These are phyloP conservation scores for Magallana angulata DNA, from an alignment of 1,140 invertebrate genomes.

Conservation along the genomic window DNA sequence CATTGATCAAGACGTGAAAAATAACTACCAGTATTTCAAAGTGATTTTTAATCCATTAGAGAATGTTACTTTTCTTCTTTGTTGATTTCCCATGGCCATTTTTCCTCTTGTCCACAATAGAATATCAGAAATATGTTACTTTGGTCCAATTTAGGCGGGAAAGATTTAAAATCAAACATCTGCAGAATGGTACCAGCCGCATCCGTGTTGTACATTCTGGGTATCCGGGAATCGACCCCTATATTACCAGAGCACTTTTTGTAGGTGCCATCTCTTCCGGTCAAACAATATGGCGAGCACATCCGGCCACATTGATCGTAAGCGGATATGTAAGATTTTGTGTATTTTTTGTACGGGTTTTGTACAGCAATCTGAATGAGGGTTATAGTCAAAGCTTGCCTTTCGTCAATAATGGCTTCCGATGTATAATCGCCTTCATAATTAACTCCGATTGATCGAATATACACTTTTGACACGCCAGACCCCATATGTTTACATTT, in stretches of 20 bases:
- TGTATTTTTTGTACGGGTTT: conserved; percentile 15
- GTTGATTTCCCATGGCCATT: background rate
- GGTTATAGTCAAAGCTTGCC: conserved; percentile 2
- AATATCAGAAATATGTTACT: conserved; percentile 26
- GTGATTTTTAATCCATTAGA: too few relatives aligned
- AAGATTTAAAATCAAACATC: conserved; percentile 20
- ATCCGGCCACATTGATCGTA: conserved; percentile 20
- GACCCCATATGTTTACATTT: conserved; percentile 30
- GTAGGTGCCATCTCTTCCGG: background rate
- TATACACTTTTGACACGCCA: background rate
- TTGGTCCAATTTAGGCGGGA: background rate
- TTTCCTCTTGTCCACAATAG: conserved; percentile 19
- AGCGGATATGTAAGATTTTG: conserved; percentile 5
- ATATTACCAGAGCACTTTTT: conserved; percentile 28
- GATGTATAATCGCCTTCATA: conserved; percentile 10
- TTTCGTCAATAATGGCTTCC: conserved; percentile 19
- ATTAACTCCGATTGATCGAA: background rate
- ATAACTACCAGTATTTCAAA: too few relatives aligned
- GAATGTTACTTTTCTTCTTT: background rate
- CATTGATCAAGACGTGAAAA: too few relatives aligned
- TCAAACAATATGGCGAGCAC: conserved; percentile 14
- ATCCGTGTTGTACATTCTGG: conserved; percentile 7
- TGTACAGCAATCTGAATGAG: conserved; percentile 17
- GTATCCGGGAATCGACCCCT: background rate
- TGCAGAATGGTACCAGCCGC: background rate